Percentiles rank a stretch among this genome's conserved stretches.
phyloP scores from a whole-genome alignment of 1,140 invertebrate species.

The Drosophila ogumai region DNA sequence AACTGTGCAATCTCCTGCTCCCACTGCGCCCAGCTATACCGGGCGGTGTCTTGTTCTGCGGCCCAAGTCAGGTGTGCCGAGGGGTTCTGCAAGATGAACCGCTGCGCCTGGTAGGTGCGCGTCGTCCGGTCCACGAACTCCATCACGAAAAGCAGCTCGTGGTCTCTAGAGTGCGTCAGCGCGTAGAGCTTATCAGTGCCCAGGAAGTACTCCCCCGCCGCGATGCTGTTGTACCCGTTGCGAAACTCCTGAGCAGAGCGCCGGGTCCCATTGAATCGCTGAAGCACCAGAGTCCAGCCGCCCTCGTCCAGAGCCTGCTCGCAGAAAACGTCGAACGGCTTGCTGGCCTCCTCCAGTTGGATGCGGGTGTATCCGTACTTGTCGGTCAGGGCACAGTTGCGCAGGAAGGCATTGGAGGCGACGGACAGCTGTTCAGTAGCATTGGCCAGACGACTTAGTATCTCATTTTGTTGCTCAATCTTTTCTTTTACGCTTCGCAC shows the following conservation, averaged over 20 bases:
- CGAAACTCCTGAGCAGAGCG: conserved; percentile 33
- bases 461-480: conserved; percentile 32
- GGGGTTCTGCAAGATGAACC: conserved; percentile 18
- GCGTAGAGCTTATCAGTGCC: conserved; percentile 44
- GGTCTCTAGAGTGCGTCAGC: conserved; percentile 32
- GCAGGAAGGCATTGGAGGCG: neutral
- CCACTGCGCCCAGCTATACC: conserved; percentile 32
- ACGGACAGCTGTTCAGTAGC: conserved; percentile 21
- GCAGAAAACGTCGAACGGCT: conserved; percentile 41
- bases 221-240: conserved; percentile 35
- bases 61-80: conserved; percentile 17
- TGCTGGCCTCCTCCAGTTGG: conserved; percentile 30
- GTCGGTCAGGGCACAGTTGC: conserved; percentile 31
- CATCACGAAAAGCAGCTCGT: conserved; percentile 43
- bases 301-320: conserved; percentile 35
- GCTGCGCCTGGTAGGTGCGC: conserved; percentile 7
- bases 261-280: conserved; percentile 34
- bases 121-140: conserved; percentile 30
- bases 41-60: conserved; percentile 11
- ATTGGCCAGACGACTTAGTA: conserved; percentile 18
- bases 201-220: conserved; percentile 37
- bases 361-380: conserved; percentile 41
- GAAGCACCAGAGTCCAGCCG: conserved; percentile 38
- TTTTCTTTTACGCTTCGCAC: conserved; percentile 25
- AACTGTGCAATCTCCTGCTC: conserved; percentile 16